A percentile compares a stretch with the other conserved stretches of the same genome.
phyloP scores from a whole-genome alignment of 92 coral and sea anemone species.

The Epizoanthus ramosus region DNA sequence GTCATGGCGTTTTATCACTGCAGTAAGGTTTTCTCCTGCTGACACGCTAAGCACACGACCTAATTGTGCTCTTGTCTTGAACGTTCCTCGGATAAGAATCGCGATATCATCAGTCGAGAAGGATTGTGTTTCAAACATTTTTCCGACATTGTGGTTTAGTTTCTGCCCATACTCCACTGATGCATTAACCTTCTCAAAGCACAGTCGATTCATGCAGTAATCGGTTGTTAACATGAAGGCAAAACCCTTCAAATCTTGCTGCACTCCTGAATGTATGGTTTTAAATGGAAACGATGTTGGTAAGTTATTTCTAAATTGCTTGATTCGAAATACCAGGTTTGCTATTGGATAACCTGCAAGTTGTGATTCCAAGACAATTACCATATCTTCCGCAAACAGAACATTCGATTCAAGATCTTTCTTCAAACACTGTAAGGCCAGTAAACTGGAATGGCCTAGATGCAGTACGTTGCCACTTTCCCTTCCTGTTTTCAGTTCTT shows the following conservation, averaged over 20 bases:
- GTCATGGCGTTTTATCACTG: neutral
- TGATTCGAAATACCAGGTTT: neutral
- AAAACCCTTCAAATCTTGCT: too few relatives aligned
- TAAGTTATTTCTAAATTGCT: neutral
- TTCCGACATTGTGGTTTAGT: neutral
- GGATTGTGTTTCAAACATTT: neutral
- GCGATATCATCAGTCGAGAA: neutral
- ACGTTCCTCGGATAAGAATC: too few relatives aligned
- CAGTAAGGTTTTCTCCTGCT: neutral
- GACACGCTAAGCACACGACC: conserved; percentile 19
- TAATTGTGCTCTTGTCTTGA: too few relatives aligned
- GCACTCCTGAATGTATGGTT: neutral
- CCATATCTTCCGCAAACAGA: neutral
- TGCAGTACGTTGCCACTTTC: neutral
- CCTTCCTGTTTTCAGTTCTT: neutral
- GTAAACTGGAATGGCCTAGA: neutral
- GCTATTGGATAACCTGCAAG: neutral
- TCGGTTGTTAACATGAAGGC: too few relatives aligned
- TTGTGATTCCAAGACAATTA: neutral
- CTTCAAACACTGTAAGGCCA: neutral
- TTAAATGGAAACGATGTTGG: neutral
- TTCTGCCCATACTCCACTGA: neutral
- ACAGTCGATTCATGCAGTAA: too few relatives aligned
- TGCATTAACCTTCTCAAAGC: neutral
- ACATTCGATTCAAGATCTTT: too few relatives aligned